phyloP scores from a whole-genome alignment of 37 sponge, comb jelly and placozoan genomes.

The Halisarca cf. caerulea region DNA sequence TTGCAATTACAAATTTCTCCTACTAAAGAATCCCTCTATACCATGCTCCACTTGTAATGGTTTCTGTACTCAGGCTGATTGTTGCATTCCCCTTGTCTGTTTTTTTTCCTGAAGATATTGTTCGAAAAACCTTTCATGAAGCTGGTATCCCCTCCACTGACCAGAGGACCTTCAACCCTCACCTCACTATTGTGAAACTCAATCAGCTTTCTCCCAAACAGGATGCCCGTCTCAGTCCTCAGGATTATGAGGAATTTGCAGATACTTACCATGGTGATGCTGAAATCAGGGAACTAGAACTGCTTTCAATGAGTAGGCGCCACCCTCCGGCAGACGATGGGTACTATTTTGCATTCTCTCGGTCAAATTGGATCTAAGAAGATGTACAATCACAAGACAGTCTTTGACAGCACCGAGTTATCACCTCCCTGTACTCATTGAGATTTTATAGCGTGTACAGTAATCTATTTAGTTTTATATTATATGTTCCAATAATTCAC shows the following conservation, averaged over 20 bases:
- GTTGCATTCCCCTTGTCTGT: no score
- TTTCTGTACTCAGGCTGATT: no score
- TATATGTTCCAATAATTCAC: no score
- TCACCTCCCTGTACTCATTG: no score
- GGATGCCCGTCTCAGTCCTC: background rate
- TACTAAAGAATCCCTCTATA: no score
- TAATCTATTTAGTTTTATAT: no score
- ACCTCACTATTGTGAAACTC: conserved; percentile 56
- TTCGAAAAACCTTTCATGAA: conserved; percentile 14
- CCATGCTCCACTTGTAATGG: no score
- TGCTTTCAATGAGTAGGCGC: conserved; percentile 39
- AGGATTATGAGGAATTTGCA: conserved; percentile 14
- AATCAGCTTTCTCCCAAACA: background rate
- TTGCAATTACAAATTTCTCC: no score
- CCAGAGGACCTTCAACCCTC: conserved; percentile 33
- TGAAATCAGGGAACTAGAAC: conserved; percentile 16
- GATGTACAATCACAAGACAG: no score
- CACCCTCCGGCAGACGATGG: conserved; percentile 25
- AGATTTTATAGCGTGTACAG: no score
- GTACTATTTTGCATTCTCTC: conserved; percentile 38
- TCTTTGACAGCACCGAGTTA: no score
- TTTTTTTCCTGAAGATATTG: conserved; percentile 28
- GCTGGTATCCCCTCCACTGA: conserved; percentile 31
- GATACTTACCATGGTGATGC: conserved; percentile 18
- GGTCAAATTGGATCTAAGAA: no score